Percentiles rank a stretch among this genome's conserved stretches.
These are phyloP conservation scores for Zygogramma bicolorata DNA, from an alignment of 2,888 invertebrate species.

Conservation along the genomic window DNA sequence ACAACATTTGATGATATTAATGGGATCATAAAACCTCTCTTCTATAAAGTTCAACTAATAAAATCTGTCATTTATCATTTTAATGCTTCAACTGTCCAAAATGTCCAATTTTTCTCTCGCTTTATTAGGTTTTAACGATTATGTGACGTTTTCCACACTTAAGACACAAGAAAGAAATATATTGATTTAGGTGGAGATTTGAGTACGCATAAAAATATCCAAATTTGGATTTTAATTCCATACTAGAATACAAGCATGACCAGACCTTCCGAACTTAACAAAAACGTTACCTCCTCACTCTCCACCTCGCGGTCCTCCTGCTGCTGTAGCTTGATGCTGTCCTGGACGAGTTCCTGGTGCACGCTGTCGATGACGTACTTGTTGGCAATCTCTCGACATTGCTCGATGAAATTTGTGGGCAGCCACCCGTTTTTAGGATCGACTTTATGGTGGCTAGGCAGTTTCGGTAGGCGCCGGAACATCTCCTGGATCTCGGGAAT, in stretches of 20 bases:
- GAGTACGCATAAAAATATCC: no score
- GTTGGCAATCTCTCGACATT: slow-evolving; percentile 81
- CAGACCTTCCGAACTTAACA: neutral
- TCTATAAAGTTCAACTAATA: no score
- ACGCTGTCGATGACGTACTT: slow-evolving; percentile 58
- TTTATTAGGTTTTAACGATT: no score
- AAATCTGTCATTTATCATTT: no score
- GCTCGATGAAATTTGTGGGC: slow-evolving; percentile 76
- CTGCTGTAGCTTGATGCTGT: slow-evolving; percentile 38
- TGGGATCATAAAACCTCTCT: no score
- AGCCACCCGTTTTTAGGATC: slow-evolving; percentile 85
- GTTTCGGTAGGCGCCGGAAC: slow-evolving; percentile 75
- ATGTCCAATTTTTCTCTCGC: no score
- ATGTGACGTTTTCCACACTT: no score
- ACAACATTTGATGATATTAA: no score
- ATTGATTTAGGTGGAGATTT: no score
- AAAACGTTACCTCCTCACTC: neutral
- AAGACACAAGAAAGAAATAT: no score
- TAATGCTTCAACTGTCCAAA: no score
- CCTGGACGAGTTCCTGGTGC: slow-evolving; percentile 51
- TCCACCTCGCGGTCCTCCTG: slow-evolving; percentile 19
- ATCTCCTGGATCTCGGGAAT: slow-evolving; percentile 84
- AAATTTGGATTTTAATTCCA: neutral
- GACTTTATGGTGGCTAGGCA: slow-evolving; percentile 72
- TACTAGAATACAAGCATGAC: neutral